These are phyloP conservation scores for Candidula unifasciata DNA, from an alignment of 2,888 invertebrate species.

Conservation along the genomic window DNA sequence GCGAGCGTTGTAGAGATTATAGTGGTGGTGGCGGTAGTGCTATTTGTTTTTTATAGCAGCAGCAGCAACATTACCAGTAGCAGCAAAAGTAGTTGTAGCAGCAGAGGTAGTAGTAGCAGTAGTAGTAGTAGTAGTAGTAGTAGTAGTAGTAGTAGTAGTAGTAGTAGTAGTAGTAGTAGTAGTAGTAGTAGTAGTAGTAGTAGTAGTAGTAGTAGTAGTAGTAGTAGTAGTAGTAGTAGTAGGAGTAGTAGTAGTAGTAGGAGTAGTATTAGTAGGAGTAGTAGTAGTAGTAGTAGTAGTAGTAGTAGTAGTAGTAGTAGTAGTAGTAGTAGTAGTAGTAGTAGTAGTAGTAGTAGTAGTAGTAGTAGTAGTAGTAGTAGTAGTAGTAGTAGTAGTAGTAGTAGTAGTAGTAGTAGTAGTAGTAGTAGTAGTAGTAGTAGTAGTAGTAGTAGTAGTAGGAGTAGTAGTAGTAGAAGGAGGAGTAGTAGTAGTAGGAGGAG, in stretches of 20 bases:
- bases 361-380: neutral
- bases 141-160: neutral
- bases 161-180: neutral
- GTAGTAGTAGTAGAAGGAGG: neutral
- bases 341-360: neutral
- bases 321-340: neutral
- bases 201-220: neutral
- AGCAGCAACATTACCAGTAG: neutral
- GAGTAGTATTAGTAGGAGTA: neutral
- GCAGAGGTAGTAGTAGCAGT: neutral
- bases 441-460: neutral
- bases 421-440: neutral
- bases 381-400: neutral
- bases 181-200: neutral
- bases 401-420: neutral
- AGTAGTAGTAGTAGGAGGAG: neutral
- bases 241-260: neutral
- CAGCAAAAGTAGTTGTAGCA: neutral
- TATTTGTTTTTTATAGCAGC: no score
- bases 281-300: neutral
- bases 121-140: neutral
- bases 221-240: neutral
- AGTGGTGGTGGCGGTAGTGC: no score
- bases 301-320: neutral
- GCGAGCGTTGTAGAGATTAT: no score